Evolutionary conservation across 2,113 vertebrate species (phyloP).

Genomic region (Tyrannus savana): DNA sequence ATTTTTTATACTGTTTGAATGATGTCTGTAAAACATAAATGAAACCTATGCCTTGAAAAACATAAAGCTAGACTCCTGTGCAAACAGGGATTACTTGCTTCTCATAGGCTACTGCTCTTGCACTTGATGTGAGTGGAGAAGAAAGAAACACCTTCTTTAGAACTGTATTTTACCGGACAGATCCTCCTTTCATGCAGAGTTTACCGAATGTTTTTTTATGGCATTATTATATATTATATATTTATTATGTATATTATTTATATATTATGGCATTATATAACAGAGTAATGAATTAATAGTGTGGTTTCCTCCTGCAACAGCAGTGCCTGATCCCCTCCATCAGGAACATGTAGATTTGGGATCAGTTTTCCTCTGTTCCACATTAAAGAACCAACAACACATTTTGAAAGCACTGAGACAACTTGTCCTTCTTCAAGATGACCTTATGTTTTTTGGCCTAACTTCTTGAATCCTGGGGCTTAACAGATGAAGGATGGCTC

Average conservation of each 20-base stretch:
- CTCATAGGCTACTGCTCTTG: not conserved
- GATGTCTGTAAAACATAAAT: not conserved
- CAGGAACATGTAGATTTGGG: not conserved
- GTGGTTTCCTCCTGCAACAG: not conserved
- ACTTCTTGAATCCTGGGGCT: not conserved
- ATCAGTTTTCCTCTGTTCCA: not conserved
- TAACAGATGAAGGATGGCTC: not conserved
- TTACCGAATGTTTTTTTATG: not conserved
- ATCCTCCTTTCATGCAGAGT: not conserved
- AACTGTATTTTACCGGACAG: not conserved
- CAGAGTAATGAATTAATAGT: not conserved
- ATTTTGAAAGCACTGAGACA: not conserved
- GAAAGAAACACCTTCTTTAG: not conserved
- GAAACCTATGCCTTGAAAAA: not conserved
- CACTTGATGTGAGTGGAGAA: not conserved
- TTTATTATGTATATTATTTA: too few species aligned
- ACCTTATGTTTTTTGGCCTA: not conserved
- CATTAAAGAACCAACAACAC: not conserved
- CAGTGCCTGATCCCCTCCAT: not conserved
- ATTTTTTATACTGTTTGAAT: not conserved
- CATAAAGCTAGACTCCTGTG: not conserved
- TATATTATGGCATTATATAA: not conserved
- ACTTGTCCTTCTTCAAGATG: not conserved
- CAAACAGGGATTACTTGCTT: not conserved
- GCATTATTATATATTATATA: too few species aligned